Evolutionary conservation across 2,797 vertebrate genomes (phyloP).

Genomic region (Mormyrus hasselquistii): DNA sequence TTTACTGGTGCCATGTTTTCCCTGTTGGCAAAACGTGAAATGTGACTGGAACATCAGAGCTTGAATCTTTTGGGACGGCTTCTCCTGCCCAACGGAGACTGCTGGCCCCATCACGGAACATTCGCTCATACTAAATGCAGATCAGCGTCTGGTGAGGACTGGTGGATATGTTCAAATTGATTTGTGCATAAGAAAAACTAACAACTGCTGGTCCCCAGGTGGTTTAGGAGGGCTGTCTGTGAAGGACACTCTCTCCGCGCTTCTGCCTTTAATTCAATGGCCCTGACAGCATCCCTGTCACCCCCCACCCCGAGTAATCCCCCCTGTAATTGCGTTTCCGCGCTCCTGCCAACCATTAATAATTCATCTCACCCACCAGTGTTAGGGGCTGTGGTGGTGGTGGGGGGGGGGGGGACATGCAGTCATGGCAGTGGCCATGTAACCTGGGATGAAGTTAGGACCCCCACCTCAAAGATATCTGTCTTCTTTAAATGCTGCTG

Average conservation of each 20-base stretch:
- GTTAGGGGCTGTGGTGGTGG: constrained; percentile 33
- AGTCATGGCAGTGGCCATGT: background rate
- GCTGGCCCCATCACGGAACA: background rate
- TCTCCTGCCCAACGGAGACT: background rate
- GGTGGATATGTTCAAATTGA: background rate
- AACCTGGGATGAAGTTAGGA: background rate
- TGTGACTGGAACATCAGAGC: background rate
- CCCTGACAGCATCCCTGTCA: constrained; percentile 56
- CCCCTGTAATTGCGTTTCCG: constrained; percentile 72
- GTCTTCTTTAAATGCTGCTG: background rate
- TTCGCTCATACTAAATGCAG: background rate
- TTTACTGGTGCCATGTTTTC: background rate
- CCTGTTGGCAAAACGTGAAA: background rate
- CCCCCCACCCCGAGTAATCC: constrained; percentile 60
- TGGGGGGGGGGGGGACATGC: constrained; percentile 18
- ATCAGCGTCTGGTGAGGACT: background rate
- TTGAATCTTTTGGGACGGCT: background rate
- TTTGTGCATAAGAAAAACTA: background rate
- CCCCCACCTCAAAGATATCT: background rate
- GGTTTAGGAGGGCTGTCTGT: constrained; percentile 43
- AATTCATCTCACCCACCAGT: constrained; percentile 65
- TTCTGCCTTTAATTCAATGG: constrained; percentile 64
- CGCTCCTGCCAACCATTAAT: constrained; percentile 71
- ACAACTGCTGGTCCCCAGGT: constrained; percentile 40
- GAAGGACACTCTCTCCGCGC: constrained; percentile 61